phyloP scores from a whole-genome alignment of 2,113 vertebrate genomes.

The Thryonomys swinderianus region DNA sequence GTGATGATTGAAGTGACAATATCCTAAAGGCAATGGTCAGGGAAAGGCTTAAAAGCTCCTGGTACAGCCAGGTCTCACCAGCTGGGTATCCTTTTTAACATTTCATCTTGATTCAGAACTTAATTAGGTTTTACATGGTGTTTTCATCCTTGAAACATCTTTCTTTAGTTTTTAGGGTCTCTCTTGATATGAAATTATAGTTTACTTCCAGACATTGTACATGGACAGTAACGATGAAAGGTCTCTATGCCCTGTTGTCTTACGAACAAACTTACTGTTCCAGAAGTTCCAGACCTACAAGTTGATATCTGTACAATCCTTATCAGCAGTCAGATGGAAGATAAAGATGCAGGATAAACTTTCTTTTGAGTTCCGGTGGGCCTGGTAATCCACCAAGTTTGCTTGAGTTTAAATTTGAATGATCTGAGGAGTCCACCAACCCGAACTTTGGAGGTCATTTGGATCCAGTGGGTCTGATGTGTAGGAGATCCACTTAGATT shows the following conservation, averaged over 20 bases:
- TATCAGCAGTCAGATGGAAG: not conserved
- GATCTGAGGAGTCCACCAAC: not conserved
- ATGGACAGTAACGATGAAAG: not conserved
- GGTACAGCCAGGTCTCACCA: not conserved
- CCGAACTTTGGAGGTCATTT: not conserved
- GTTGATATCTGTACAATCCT: not conserved
- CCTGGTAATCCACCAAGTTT: not conserved
- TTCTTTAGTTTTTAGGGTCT: not conserved
- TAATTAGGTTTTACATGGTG: not conserved
- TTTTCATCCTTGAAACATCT: not conserved
- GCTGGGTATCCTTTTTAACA: not conserved
- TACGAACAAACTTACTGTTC: not conserved
- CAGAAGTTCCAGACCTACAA: not conserved
- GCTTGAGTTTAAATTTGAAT: not conserved
- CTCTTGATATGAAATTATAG: not conserved
- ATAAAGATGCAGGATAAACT: not conserved
- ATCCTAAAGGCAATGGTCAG: not conserved
- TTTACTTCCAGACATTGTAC: not conserved
- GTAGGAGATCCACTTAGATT: not conserved
- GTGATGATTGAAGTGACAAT: not conserved
- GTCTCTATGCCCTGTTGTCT: not conserved
- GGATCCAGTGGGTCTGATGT: not conserved
- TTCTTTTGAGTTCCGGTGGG: not conserved
- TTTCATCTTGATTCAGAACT: conserved; percentile 40
- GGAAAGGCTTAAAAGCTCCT: not conserved